Base-by-base conservation (phyloP, 1,140 invertebrate species). In the Caenorhabditis briggsae region DNA sequence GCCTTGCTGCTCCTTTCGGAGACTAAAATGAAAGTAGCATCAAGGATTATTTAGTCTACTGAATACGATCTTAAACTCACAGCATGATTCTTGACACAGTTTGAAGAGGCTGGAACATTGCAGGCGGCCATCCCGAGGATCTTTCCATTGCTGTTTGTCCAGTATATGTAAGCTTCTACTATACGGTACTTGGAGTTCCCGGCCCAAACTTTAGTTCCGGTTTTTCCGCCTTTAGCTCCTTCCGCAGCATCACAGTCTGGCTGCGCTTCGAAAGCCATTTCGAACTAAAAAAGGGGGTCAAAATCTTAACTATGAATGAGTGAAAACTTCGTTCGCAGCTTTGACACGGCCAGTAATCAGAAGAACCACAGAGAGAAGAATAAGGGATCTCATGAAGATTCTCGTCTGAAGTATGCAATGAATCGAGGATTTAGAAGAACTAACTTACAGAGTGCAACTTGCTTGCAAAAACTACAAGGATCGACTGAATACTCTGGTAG, bases 121-220 rank as follows among this genome's bases (percentile, higher is more conserved):
- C 64, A 70, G 23, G 23, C 33, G 18, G 64, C 18, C 12, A n/a
- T 18, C 9, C 64, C 64, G 16, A 70, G 2, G 41, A 70, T 46
- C 23, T 70, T 70, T 70, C 64, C 64, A 46, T 70, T 70, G 7
- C 16, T 11, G n/a, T 70, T 70, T 18, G 64, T 70, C 64, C 64
- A 70, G 16, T 46, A 70, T 11, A 70, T 70, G 64, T 70, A 46
- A 20, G 64, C 64, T n/a, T 70, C 64, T 25, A 33, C 25, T 5
- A 64, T n/a, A 14, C 20, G 20, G 18, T 64, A 64, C n/a, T 64
- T 64, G 7, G 6, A 14, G 25, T 64, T 64, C 33, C 23, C 61
- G 25, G 33, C 9, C 23, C 8, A 59, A 18, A 23, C 12, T 64
- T 41, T 9, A 25, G 2, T 16, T 58, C 61, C 61, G 41, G 11